Percentiles rank a stretch among this genome's conserved stretches.
Conservation (phyloP, 2,888 invertebrate species). For the Neocrepidodera transversa region DNA sequence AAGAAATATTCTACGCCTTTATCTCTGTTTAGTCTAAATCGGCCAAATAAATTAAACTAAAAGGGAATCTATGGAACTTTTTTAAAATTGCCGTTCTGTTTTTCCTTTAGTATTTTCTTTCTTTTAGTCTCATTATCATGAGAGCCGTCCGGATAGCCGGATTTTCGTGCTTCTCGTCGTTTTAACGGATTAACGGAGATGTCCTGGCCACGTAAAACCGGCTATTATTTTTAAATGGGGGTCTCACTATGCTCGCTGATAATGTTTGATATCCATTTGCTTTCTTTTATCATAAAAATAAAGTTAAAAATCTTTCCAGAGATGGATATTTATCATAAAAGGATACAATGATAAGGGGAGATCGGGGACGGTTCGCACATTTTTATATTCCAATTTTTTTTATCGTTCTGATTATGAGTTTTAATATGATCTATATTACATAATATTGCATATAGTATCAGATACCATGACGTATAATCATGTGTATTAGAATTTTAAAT, state of each 20-base stretch:
- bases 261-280: conserved; percentile 15
- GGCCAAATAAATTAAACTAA: conserved; percentile 2
- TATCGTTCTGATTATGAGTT: too few relatives aligned
- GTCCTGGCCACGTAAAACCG: conserved; percentile 10
- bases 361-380: too few relatives aligned
- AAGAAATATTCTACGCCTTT: background rate
- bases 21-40: conserved; percentile 5
- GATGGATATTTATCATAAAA: too few relatives aligned
- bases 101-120: conserved; percentile 8
- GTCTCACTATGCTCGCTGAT: conserved; percentile 9
- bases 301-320: too few relatives aligned
- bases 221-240: conserved; percentile 12
- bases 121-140: conserved; percentile 14
- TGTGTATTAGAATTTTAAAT: too few relatives aligned
- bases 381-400: too few relatives aligned
- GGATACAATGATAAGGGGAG: too few relatives aligned
- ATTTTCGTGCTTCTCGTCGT: conserved; percentile 11
- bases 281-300: too few relatives aligned
- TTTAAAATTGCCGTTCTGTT: conserved; percentile 5
- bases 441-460: too few relatives aligned
- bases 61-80: conserved; percentile 11
- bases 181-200: conserved; percentile 16
- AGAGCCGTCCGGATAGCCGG: conserved; percentile 12
- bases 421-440: too few relatives aligned
- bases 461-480: too few relatives aligned